Base-by-base conservation (phyloP, 2,888 invertebrate genomes). In the Euspilapteryx auroguttella region DNA sequence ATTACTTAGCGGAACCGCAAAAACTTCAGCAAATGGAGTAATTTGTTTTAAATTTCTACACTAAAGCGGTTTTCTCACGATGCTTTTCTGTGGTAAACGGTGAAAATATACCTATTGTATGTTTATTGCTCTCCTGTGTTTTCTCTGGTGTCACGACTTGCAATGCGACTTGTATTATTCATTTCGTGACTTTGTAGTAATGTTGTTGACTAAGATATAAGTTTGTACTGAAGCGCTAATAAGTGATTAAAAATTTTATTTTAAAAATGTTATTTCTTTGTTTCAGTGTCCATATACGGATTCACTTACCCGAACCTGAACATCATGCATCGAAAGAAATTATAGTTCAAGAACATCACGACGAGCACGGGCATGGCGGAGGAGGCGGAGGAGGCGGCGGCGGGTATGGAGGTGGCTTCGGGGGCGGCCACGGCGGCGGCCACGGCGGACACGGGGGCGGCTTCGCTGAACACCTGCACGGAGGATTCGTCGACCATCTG, bases 281-380 rank as follows among this genome's bases (percentile, higher is more conserved):
- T 76, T 71, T 12, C 62, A 79, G 79, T 47, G 79, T 79, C 29
- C 79, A 79, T 43, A 79, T 79, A 42, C 65, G 77, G 36, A 69
- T 79, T 14, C 79, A 79, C 41, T 56, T 79, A 45, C 79, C 79
- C 37, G 78, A 79, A 40, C 79, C 79, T 37, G 78, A 79, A 40
- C 45, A 59, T 30, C 68, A 73, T 38, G 68, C 75, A 37, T 58
- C 63, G 6, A 48, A 66, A 1, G 73, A 76, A 41, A 73, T 77
- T 23, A 49, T 77, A 29, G 49, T 69, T 27, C 69, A 71, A 30
- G 68, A 68, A 35, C 53, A 61, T 27, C 56, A 65, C 35, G 56
- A 59, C 10, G 55, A 57, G 9, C 20, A 25, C 6, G 32, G 34
- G 1, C 39, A 39, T 1, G 34, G 41, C 5, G 37, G 38, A 10